Conservation (phyloP, 2,888 invertebrate species). For the Trichopoda pennipes region DNA sequence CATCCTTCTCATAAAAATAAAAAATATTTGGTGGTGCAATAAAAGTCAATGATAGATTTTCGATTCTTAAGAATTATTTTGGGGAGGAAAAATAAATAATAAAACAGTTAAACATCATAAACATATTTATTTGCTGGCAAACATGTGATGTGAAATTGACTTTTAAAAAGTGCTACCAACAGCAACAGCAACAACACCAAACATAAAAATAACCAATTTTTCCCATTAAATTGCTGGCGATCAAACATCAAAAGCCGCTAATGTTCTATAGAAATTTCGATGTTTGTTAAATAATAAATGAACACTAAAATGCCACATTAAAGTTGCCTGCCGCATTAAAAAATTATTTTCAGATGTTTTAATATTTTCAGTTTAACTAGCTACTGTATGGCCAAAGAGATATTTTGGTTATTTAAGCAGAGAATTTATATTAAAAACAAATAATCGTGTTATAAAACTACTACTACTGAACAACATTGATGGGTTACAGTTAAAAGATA, state of each 20-base stretch:
- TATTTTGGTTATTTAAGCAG: conserved; percentile 33
- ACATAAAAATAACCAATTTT: conserved; percentile 35
- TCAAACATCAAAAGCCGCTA: conserved; percentile 62
- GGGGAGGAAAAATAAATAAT: not conserved
- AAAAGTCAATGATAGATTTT: conserved; percentile 19
- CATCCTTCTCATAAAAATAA: not conserved
- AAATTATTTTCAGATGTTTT: conserved; percentile 22
- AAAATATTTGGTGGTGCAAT: not conserved
- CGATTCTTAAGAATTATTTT: conserved; percentile 24
- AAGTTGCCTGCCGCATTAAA: conserved; percentile 63
- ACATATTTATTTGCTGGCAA: conserved; percentile 60
- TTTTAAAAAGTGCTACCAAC: conserved; percentile 21
- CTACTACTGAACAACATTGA: too few relatives aligned
- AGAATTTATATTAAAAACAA: conserved; percentile 50
- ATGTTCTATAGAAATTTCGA: conserved; percentile 58
- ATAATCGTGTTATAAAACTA: conserved; percentile 48
- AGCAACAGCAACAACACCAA: not conserved
- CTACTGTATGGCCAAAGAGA: conserved; percentile 51
- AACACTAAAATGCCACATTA: conserved; percentile 65
- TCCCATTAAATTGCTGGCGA: conserved; percentile 56
- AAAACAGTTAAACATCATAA: conserved; percentile 26
- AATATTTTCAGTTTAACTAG: conserved; percentile 30
- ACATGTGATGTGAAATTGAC: conserved; percentile 65
- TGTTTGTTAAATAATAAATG: conserved; percentile 55
- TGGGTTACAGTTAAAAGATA: not conserved